These are phyloP conservation scores for Cheilosia grossa DNA, from an alignment of 2,888 invertebrate genomes.

Conservation along the genomic window DNA sequence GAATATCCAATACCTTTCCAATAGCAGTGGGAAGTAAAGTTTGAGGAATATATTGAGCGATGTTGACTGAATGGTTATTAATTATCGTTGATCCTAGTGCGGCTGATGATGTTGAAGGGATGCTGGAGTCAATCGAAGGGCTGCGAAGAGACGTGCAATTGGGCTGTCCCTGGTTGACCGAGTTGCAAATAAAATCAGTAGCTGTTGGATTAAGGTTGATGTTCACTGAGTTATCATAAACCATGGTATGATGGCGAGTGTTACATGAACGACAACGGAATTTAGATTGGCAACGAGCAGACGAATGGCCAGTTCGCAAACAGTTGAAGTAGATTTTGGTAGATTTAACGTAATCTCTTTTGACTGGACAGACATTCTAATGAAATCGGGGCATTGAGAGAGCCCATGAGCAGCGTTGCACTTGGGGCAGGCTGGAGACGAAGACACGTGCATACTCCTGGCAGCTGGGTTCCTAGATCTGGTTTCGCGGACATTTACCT, in stretches of 20 bases:
- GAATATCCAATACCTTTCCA: background rate
- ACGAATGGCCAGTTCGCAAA: background rate
- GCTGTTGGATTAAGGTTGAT: background rate
- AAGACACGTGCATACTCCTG: slow-evolving; percentile 11
- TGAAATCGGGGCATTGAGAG: background rate
- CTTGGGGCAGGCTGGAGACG: background rate
- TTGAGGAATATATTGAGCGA: background rate
- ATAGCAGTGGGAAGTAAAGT: background rate
- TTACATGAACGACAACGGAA: background rate
- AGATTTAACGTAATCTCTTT: slow-evolving; percentile 1
- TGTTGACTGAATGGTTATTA: background rate
- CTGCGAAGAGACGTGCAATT: background rate
- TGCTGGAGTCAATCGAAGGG: background rate
- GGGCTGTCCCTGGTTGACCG: background rate
- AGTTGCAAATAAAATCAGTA: background rate
- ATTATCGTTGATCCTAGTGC: background rate
- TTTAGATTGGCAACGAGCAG: background rate
- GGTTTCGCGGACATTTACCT: background rate
- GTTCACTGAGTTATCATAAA: background rate
- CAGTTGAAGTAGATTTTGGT: slow-evolving; percentile 24
- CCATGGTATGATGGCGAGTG: background rate
- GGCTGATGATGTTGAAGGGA: background rate
- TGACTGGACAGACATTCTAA: background rate
- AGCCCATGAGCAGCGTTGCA: slow-evolving; percentile 1
- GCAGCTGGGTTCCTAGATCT: background rate